These are phyloP conservation scores for Meloidogyne hapla DNA, from an alignment of 1,140 invertebrate species.

Conservation along the genomic window DNA sequence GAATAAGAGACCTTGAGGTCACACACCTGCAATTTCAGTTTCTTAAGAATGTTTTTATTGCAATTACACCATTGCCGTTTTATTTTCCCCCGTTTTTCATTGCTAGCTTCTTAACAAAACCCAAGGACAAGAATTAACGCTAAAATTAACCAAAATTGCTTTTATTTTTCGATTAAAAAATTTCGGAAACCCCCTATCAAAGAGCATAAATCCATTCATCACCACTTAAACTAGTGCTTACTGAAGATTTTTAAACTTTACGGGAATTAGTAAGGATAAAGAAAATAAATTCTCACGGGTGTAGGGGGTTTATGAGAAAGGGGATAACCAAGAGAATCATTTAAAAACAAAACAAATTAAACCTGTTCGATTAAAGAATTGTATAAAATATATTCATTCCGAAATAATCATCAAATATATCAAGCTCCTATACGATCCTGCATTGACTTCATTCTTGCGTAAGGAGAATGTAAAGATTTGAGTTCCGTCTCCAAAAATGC, in stretches of 20 bases:
- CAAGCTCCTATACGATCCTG: neutral
- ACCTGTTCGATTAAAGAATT: neutral
- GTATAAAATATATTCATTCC: too few species aligned
- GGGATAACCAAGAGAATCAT: neutral
- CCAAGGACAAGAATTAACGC: too few species aligned
- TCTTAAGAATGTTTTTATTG: neutral
- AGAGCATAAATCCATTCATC: too few species aligned
- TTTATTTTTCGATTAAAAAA: too few species aligned
- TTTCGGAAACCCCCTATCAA: too few species aligned
- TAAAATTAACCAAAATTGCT: too few species aligned
- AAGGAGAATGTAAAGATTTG: neutral
- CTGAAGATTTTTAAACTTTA: too few species aligned
- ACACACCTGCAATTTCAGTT: neutral
- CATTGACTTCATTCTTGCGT: neutral
- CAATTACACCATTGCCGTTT: neutral
- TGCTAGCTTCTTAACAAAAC: too few species aligned
- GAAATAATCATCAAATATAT: neutral
- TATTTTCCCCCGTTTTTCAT: too few species aligned
- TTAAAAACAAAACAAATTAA: neutral
- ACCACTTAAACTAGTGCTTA: too few species aligned
- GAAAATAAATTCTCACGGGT: too few species aligned
- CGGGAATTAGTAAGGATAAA: neutral
- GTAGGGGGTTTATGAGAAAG: neutral
- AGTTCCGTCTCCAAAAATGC: constrained; percentile 11
- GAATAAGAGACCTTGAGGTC: neutral